phyloP scores from a whole-genome alignment of 23 tunicate species.

The Styela clava region DNA sequence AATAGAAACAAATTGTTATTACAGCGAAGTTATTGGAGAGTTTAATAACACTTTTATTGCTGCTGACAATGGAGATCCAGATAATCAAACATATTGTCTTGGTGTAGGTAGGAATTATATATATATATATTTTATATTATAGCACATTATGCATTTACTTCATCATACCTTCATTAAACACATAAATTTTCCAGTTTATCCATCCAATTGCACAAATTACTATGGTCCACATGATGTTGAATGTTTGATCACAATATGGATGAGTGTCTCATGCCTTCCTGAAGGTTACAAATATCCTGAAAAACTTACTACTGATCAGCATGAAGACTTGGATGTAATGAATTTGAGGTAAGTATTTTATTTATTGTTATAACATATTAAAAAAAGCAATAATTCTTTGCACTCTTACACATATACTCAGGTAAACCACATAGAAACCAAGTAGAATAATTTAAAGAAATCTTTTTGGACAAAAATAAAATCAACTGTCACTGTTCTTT shows the following conservation, averaged over 20 bases:
- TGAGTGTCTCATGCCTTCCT: constrained; percentile 16
- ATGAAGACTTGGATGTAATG: constrained; percentile 15
- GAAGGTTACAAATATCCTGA: constrained; percentile 35
- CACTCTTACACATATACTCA: too few relatives aligned
- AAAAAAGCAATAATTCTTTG: too few relatives aligned
- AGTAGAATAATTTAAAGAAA: too few relatives aligned
- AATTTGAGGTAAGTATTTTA: constrained; percentile 17
- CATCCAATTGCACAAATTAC: constrained; percentile 15
- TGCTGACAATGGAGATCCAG: constrained; percentile 21
- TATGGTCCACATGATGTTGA: constrained; percentile 18
- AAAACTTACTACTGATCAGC: constrained; percentile 11
- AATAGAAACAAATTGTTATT: too few relatives aligned
- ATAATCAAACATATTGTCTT: constrained; percentile 21
- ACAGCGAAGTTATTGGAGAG: background rate
- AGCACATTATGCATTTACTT: too few relatives aligned
- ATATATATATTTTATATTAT: too few relatives aligned
- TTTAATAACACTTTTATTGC: constrained; percentile 7
- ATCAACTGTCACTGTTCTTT: too few relatives aligned
- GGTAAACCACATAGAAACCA: too few relatives aligned
- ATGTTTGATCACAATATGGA: constrained; percentile 29
- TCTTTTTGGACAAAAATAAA: too few relatives aligned
- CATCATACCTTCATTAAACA: too few relatives aligned
- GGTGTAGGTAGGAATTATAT: constrained; percentile 35
- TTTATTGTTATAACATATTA: too few relatives aligned
- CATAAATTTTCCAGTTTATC: constrained; percentile 19